Base-by-base conservation (phyloP, 2,797 vertebrate species). In the Ambastaia sidthimunki region DNA sequence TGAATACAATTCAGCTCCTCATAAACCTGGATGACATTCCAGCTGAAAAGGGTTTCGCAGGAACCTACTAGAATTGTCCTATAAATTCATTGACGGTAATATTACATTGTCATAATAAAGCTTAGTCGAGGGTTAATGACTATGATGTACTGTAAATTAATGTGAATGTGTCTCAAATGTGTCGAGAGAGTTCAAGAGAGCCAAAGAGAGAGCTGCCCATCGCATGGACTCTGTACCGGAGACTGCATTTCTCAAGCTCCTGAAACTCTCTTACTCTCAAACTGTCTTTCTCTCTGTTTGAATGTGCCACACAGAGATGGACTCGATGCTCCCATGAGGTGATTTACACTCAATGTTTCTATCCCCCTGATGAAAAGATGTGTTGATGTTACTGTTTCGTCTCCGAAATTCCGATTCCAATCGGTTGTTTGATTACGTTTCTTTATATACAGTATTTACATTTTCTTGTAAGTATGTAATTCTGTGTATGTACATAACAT, bases 101-200 rank as follows among this genome's bases (percentile, higher is more conserved):
- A 70, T 74, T 71, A 79, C 75, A 74, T 87, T 78, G 80, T 81
- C 84, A 80, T 83, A 85, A 85, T 80, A 81, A 85, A 74, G 78
- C 82, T 84, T 89, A 86, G 86, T 86, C 85, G 86, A 89, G 85
- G 88, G 78, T 89, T 89, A 93, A 87, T 90, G 87, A 93, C 87
- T 89, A 86, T 89, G 87, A 86, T 86, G 88, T 89, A 86, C 82
- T 89, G 89, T 88, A 83, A 86, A 87, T 87, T 89, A 90, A 82
- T 90, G 88, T 11, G 78, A 91, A 86, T 85, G 90, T 91, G 91
- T 94, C 92, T 91, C 93, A 93, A 93, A 93, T 86, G 89, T 90
- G 82, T 84, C n/a, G n/a, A n/a, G n/a, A n/a, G n/a, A n/a, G n/a
- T n/a, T n/a, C 28, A 44, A 62, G 79, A 78, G 78, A 84, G 85